phyloP scores from a whole-genome alignment of 2,888 invertebrate genomes.

The Ptychoptera contaminata region DNA sequence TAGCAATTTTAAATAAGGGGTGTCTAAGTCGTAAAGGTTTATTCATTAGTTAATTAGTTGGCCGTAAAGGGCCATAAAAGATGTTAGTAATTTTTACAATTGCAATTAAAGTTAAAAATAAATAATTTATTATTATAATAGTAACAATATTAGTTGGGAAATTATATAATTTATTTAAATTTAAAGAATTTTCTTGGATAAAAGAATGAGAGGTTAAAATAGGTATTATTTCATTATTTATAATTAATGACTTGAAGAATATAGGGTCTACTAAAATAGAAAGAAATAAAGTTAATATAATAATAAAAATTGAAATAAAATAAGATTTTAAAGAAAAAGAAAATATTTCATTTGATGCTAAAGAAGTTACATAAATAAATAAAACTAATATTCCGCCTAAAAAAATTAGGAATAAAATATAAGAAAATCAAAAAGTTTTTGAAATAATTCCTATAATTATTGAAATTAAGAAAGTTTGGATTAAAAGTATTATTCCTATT shows the following conservation, averaged over 20 bases:
- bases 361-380: slow-evolving; percentile 47
- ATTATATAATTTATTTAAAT: slow-evolving; percentile 38
- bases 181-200: slow-evolving; percentile 31
- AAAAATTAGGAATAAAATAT: slow-evolving; percentile 44
- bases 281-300: slow-evolving; percentile 17
- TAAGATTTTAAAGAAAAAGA: slow-evolving; percentile 22
- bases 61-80: slow-evolving; percentile 37
- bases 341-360: slow-evolving; percentile 45
- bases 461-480: slow-evolving; percentile 35
- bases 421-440: slow-evolving; percentile 41
- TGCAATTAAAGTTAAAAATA: slow-evolving; percentile 42
- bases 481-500: slow-evolving; percentile 37
- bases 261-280: slow-evolving; percentile 17
- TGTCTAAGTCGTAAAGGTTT: slow-evolving; percentile 32
- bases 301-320: slow-evolving; percentile 17
- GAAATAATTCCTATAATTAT: slow-evolving; percentile 33
- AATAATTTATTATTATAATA: slow-evolving; percentile 39
- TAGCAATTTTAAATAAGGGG: slow-evolving; percentile 40
- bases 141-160: slow-evolving; percentile 34
- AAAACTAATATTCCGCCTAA: slow-evolving; percentile 46
- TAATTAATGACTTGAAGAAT: slow-evolving; percentile 22
- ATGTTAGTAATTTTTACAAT: slow-evolving; percentile 42
- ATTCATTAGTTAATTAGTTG: slow-evolving; percentile 34
- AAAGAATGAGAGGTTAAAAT: slow-evolving; percentile 15
- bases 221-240: slow-evolving; percentile 27